A percentile compares a stretch with the other conserved stretches of the same genome.
Evolutionary conservation across 2,797 vertebrate genomes (phyloP).

Genomic region (Uromys caudimaculatus): DNA sequence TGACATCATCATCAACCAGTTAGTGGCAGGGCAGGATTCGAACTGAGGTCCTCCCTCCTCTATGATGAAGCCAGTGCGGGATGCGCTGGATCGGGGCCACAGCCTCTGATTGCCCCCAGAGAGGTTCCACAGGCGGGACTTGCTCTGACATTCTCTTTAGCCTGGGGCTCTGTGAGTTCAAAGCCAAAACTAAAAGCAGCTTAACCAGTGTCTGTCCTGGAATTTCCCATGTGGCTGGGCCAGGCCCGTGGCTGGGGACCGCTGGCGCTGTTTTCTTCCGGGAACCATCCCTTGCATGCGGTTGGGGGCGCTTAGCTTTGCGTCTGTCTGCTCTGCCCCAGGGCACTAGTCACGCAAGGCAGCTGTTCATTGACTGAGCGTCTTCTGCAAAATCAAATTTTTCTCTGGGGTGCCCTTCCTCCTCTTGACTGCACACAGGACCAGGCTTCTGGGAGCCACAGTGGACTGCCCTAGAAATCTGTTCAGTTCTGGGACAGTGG

Average conservation of each 20-base stretch:
- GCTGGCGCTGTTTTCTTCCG: slow-evolving; percentile 39
- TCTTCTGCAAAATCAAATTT: slow-evolving; percentile 31
- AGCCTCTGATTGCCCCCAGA: neutral
- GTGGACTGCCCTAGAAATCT: neutral
- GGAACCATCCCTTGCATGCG: slow-evolving; percentile 43
- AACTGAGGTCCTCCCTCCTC: neutral
- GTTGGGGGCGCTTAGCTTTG: neutral
- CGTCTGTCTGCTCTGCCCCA: neutral
- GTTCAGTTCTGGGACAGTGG: neutral
- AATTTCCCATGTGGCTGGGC: slow-evolving; percentile 43
- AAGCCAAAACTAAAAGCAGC: slow-evolving; percentile 63
- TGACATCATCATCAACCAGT: too few relatives aligned
- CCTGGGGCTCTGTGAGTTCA: slow-evolving; percentile 54
- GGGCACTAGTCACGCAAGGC: slow-evolving; percentile 4
- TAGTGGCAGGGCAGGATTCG: neutral
- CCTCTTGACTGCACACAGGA: neutral
- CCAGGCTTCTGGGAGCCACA: neutral
- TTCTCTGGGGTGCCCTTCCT: neutral
- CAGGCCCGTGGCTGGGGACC: neutral
- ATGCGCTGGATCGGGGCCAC: neutral
- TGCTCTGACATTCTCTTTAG: slow-evolving; percentile 49
- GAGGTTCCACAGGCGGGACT: neutral
- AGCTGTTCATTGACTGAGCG: slow-evolving; percentile 34
- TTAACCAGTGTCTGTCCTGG: slow-evolving; percentile 67
- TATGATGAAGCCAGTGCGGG: neutral